Conservation (phyloP, 2,113 vertebrate genomes). For the Myocastor coypus region DNA sequence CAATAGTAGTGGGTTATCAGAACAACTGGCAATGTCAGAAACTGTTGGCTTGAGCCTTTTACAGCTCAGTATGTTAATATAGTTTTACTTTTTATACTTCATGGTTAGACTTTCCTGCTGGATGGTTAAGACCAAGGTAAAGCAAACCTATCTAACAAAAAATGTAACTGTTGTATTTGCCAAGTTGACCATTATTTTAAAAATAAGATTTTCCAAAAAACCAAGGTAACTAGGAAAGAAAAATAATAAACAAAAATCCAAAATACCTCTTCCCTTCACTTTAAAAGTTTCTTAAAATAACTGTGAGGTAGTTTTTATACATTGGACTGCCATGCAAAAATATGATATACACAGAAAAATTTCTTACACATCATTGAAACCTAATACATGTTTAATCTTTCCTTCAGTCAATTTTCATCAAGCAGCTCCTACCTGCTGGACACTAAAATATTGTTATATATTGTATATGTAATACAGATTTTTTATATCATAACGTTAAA, state of each 20-base stretch:
- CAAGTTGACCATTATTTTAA: not conserved
- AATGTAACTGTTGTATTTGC: too few species aligned
- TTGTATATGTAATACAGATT: not conserved
- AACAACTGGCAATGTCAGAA: too few species aligned
- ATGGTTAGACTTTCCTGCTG: too few species aligned
- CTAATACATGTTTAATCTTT: slow-evolving; percentile 22
- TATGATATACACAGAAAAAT: not conserved
- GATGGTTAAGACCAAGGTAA: too few species aligned
- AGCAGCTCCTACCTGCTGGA: not conserved
- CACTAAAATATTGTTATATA: not conserved
- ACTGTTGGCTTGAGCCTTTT: too few species aligned
- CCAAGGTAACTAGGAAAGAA: not conserved
- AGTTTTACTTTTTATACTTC: too few species aligned
- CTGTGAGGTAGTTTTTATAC: not conserved
- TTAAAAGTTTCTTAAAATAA: slow-evolving; percentile 51
- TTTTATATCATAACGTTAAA: slow-evolving; percentile 17
- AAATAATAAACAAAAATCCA: not conserved
- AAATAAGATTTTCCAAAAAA: slow-evolving; percentile 22
- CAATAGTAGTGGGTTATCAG: too few species aligned
- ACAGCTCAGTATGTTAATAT: too few species aligned
- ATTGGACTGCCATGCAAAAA: slow-evolving; percentile 32
- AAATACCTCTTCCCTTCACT: not conserved
- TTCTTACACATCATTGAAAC: not conserved
- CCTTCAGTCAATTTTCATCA: not conserved
- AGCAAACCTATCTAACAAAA: too few species aligned